A percentile compares a stretch with the other conserved stretches of the same genome.
Conservation (phyloP, 2,113 vertebrate genomes). For the Gavia stellata region DNA sequence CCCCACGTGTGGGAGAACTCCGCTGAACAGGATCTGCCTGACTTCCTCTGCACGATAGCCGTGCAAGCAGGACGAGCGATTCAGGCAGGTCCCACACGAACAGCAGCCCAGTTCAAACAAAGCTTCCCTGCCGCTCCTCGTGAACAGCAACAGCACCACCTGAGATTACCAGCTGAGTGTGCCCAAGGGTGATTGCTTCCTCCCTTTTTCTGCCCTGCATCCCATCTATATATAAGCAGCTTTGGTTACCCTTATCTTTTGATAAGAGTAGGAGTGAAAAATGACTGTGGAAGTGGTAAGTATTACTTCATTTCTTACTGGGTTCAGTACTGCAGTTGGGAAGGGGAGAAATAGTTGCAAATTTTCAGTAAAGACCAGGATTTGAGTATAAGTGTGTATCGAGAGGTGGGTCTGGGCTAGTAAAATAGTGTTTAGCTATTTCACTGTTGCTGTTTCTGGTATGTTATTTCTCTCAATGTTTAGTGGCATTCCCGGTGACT, state of each 20-base stretch:
- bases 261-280: not conserved
- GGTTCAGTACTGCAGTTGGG: not conserved
- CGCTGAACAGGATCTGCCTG: not conserved
- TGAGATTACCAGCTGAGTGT: not conserved
- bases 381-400: rapidly evolving
- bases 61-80: rapidly evolving
- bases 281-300: not conserved
- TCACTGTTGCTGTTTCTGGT: not conserved
- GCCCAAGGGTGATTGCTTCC: not conserved
- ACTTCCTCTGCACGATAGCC: not conserved
- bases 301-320: not conserved
- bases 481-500: not conserved
- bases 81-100: rapidly evolving
- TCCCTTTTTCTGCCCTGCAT: rapidly evolving
- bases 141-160: not conserved
- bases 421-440: not conserved
- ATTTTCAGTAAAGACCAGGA: not conserved
- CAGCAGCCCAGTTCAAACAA: not conserved
- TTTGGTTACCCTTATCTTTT: rapidly evolving
- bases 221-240: not conserved
- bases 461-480: not conserved
- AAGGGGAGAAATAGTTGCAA: not conserved
- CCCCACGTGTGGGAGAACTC: not conserved
- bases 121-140: not conserved
- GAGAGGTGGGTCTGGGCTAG: not conserved